Base-by-base conservation (phyloP, 2,888 invertebrate genomes). In the Agrotis ipsilon region DNA sequence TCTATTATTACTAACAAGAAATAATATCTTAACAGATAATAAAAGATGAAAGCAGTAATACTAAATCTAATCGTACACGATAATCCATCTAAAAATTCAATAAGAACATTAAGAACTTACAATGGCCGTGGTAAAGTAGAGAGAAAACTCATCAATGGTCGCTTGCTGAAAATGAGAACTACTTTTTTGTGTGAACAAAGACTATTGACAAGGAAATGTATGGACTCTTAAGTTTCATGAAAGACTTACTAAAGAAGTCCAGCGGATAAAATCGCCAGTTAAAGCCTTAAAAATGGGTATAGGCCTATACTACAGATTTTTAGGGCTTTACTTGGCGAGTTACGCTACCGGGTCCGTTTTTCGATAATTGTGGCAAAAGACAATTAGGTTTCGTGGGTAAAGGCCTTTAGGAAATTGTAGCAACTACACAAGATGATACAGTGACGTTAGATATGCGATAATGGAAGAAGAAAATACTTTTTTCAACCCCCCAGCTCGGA, bases 11-110 rank as follows among this genome's bases (percentile, higher is more conserved):
- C 39, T n/a, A 4, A 6, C 9, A 4, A 49, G 21, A 54, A 39
- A 46, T 63, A 1, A 51, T 62, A 39, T 49, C 39, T 39, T 24
- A 6, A 72, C 24, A 72, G 51, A 46, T 48, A 59, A 24, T 9
- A 1, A 45, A 45, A 58, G 21, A 58, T 66, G 71, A 76, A 77
- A 66, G 58, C 24, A 49, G 11, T 21, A n/a, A 54, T 65, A 71
- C 19, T 24, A 65, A 62, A 71, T 77, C 13, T n/a, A 77, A 62
- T 76, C 21, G 49, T 16, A 48, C 11, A 21, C 39, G 51, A 76
- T 65, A 65, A 58, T 61, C 27, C 32, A n/a, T 55, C 43, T 61
- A 27, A 7, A 65, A 59, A 49, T 70, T 39, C 11, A 39, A 39
- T 39, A 39, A 39, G 39, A 39, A 39, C 7, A 49, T 72, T 66